A percentile compares a stretch with the other conserved stretches of the same genome.
These are phyloP conservation scores for Lepidocolaptes lacrymiger DNA, from an alignment of 2,797 vertebrate genomes.

Conservation along the genomic window DNA sequence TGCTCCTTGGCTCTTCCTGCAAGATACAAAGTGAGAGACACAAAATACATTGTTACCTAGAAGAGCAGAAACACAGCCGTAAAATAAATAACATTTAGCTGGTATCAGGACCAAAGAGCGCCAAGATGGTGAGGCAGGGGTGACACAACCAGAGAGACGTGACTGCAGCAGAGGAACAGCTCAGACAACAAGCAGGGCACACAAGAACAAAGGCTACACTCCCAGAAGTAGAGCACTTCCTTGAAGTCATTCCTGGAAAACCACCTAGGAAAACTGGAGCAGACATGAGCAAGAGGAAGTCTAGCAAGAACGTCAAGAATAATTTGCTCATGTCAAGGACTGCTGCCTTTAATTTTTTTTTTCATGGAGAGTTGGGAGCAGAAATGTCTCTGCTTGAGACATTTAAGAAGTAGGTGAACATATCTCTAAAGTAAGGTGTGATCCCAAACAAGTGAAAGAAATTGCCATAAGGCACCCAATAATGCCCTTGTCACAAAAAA, in stretches of 20 bases:
- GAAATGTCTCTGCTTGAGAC: neutral
- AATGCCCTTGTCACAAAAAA: neutral
- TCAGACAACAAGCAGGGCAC: neutral
- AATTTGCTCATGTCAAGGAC: neutral
- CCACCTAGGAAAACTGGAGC: neutral
- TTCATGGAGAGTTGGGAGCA: neutral
- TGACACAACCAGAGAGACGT: neutral
- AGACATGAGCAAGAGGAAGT: neutral
- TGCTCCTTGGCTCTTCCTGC: slow-evolving; percentile 89
- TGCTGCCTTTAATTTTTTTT: neutral
- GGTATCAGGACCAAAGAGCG: neutral
- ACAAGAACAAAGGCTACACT: neutral
- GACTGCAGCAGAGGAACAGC: neutral
- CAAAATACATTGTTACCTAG: neutral
- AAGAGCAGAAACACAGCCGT: neutral
- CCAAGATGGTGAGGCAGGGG: neutral
- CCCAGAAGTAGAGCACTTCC: neutral
- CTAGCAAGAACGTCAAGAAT: neutral
- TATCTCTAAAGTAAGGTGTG: neutral
- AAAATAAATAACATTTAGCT: neutral
- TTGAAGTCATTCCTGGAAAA: neutral
- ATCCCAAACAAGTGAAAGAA: neutral
- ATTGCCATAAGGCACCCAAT: neutral
- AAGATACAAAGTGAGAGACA: slow-evolving; percentile 47
- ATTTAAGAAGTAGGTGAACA: neutral